Evolutionary conservation across 2,797 vertebrate species (phyloP), one percentile per base, ranked within the genome.

Genomic region (Avahi laniger): DNA sequence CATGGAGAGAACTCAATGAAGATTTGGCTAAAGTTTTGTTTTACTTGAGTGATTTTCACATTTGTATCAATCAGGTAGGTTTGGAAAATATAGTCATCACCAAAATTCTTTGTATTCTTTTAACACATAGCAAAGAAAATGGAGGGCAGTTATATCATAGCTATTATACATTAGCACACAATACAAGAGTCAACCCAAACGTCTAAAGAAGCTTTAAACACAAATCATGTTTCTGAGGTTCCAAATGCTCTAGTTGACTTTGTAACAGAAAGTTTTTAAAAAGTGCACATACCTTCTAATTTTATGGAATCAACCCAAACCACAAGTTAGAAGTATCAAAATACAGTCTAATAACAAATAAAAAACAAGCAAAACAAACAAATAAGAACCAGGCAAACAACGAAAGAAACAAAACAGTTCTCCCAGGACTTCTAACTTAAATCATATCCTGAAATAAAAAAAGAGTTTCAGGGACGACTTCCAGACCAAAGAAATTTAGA

Each of bases 301-400:
- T 89, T 97, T 50, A 54, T 93, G 78, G 41, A 82, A 75, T 88
- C 50, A 22, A 91, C 11, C 52, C 79, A 97, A 97, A 76, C 81
- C 79, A 91, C 88, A 95, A 93, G 24, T 92, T 91, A 91, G 24
- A 89, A 91, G 48, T 91, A 95, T 95, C 85, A 95, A 95, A 96
- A 93, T 80, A 67, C 10, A 92, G 28, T 85, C 85, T 93, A 96
- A 89, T 35, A 91, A 65, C 82, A 96, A 96, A 81, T 33, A 94
- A 97, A 89, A 87, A 38, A 78, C 17, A 73, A 89, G 28, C 38
- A 59, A 59, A 89, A 43, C 0, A 89, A 70, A 81, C 52, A 86
- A 95, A 87, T 20, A 90, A 96, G 95, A 87, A 12, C 87, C 22
- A 93, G 95, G 52, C 43, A 90, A 96, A 95, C 18, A 89, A 81